These are phyloP conservation scores for Heliconius hewitsoni DNA, from an alignment of 1,140 invertebrate species.

Conservation along the genomic window DNA sequence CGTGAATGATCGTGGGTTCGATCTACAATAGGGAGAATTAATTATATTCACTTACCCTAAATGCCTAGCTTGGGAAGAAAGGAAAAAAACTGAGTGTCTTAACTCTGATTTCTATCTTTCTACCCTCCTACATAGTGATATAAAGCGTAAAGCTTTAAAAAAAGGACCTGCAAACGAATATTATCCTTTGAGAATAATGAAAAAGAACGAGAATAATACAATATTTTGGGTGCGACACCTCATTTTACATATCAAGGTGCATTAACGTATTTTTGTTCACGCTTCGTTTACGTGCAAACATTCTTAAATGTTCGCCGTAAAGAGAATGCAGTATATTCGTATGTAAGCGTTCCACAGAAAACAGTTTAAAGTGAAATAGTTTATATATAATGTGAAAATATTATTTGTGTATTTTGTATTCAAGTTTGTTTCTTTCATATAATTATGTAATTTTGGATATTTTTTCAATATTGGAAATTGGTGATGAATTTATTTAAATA, in stretches of 20 bases:
- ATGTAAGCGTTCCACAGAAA: slow-evolving; percentile 17
- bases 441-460: neutral
- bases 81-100: too few species aligned
- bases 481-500: too few species aligned
- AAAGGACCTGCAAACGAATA: neutral
- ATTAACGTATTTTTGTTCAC: slow-evolving; percentile 28
- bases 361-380: neutral
- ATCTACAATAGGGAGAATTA: too few species aligned
- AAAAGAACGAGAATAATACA: neutral
- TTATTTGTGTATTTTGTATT: neutral
- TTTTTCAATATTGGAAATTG: neutral
- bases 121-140: too few species aligned
- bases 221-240: slow-evolving; percentile 13
- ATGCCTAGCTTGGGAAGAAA: too few species aligned
- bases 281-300: slow-evolving; percentile 24
- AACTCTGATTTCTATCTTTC: too few species aligned
- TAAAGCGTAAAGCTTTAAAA: too few species aligned
- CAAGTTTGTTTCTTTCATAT: neutral
- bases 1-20: too few species aligned
- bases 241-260: slow-evolving; percentile 8
- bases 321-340: slow-evolving; percentile 12
- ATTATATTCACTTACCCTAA: too few species aligned
- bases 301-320: slow-evolving; percentile 19
- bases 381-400: slow-evolving; percentile 2
- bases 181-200: neutral